Base-by-base conservation (phyloP, 2,113 vertebrate species). In the Kryptolebias marmoratus region DNA sequence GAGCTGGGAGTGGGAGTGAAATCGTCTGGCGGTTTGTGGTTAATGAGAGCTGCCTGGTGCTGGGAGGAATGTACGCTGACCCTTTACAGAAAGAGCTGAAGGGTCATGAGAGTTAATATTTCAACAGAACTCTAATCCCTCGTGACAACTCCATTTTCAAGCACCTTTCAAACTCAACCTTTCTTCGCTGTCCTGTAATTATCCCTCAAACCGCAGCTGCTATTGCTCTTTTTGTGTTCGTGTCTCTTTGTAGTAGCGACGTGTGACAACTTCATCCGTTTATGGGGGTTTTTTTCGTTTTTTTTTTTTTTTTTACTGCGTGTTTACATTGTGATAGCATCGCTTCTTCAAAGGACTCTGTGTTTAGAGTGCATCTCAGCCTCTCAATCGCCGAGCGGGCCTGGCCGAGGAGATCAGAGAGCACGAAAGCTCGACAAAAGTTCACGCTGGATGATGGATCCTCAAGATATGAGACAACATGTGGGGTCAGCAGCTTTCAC, bases 401-500 rank as follows among this genome's bases (percentile, higher is more conserved):
- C 68, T 72, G 9, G 39, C 58, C 22, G 44, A 30, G 0, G 50
- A 70, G 81, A 82, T 88, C 80, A 86, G 75, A 89, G 68, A 27
- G n/a, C 1, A 16, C 60, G 66, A 80, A 42, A 74, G 42, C 65
- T 61, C 56, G 27, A 5, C 44, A 1, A 54, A 18, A 28, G 69
- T 78, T 71, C 55, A 64, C 22, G 1, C 12, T 2, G 55, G 52
- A 31, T 85, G 86, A 85, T 48, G 64, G 77, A 85, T 64, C 47
- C n/a, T 81, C 15, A 64, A 59, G 64, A 75, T 59, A 82, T 55
- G 75, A 70, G 84, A 85, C 83, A 83, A 71, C 69, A 3, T 82
- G 88, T 77, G 62, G 63, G 81, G 64, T 92, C 89, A 91, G 89
- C 88, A 86, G 78, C 76, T 86, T 88, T 84, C 71, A 61, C 74